phyloP scores from a whole-genome alignment of 1,140 invertebrate species.

The Drosophila neocordata region DNA sequence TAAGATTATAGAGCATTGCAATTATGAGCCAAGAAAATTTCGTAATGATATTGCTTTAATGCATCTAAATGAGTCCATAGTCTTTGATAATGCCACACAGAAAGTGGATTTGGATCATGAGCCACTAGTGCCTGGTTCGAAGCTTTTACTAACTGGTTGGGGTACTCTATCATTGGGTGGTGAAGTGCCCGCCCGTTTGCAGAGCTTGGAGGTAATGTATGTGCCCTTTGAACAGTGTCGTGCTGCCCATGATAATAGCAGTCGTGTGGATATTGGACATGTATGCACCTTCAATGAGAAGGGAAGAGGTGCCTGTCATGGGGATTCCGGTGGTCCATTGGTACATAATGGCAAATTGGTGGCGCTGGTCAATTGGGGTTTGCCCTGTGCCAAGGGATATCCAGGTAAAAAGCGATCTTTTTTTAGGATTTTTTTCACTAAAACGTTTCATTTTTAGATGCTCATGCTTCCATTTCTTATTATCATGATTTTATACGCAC shows the following conservation, averaged over 20 bases:
- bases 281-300: constrained; percentile 86
- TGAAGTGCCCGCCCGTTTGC: constrained; percentile 65
- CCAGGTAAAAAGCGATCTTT: no score
- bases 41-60: constrained; percentile 84
- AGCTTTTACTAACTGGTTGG: constrained; percentile 84
- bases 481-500: constrained; percentile 83
- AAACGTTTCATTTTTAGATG: constrained; percentile 79
- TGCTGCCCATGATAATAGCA: constrained; percentile 62
- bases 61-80: constrained; percentile 82
- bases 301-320: constrained; percentile 85
- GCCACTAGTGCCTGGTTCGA: constrained; percentile 51
- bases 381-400: constrained; percentile 84
- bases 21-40: constrained; percentile 74
- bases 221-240: constrained; percentile 75
- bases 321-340: constrained; percentile 83
- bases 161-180: constrained; percentile 82
- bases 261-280: constrained; percentile 82
- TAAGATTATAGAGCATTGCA: constrained; percentile 67
- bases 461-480: constrained; percentile 83
- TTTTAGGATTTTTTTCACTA: no score
- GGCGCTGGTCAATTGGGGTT: constrained; percentile 85
- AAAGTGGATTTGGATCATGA: constrained; percentile 69
- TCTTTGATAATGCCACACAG: constrained; percentile 83
- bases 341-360: constrained; percentile 82
- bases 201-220: constrained; percentile 71